Conservation (phyloP, 2,113 vertebrate species). For the Cololabis saira region DNA sequence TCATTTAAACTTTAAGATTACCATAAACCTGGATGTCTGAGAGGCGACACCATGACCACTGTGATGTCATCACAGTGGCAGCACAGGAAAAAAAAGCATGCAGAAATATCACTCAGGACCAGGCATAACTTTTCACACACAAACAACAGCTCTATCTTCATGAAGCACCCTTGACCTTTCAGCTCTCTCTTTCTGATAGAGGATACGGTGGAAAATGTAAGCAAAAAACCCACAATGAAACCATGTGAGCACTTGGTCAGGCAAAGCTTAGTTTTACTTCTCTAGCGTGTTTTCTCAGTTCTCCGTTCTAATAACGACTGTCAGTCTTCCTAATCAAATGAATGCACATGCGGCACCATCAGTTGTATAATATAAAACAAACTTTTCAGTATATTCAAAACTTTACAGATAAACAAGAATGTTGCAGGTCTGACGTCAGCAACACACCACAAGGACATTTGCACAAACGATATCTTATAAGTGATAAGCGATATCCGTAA, state of each 20-base stretch:
- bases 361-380: not conserved
- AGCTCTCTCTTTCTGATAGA: not conserved
- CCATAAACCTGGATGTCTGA: too few relatives aligned
- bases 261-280: conserved; percentile 28
- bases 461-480: too few relatives aligned
- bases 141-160: not conserved
- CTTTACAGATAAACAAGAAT: not conserved
- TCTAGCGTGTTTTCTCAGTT: conserved; percentile 35
- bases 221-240: not conserved
- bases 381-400: not conserved
- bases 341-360: not conserved
- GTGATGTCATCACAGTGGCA: too few relatives aligned
- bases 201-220: not conserved
- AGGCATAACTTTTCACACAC: too few relatives aligned
- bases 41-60: too few relatives aligned
- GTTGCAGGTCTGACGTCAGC: not conserved
- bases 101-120: too few relatives aligned
- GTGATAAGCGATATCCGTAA: too few relatives aligned
- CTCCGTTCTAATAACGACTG: conserved; percentile 2
- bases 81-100: too few relatives aligned
- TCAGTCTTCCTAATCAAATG: not conserved
- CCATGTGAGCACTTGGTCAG: not conserved
- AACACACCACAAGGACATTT: too few relatives aligned
- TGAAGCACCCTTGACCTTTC: not conserved
- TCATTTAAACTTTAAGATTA: too few relatives aligned